Evolutionary conservation across 2,888 invertebrate genomes (phyloP), one percentile per base, ranked within the genome.

Genomic region (Bhutanitis thaidina): DNA sequence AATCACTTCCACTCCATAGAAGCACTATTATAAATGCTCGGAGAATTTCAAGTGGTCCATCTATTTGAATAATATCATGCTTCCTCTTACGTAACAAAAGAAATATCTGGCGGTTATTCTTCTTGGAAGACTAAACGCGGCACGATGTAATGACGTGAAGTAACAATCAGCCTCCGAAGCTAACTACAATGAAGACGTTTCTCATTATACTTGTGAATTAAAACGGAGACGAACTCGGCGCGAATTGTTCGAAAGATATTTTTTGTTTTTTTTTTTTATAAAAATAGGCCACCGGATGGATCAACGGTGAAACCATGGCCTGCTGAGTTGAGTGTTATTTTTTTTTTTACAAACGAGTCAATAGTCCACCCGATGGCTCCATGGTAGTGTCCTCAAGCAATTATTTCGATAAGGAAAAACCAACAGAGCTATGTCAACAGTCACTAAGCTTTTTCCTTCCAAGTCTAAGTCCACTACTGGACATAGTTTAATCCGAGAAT

Each of bases 61-160:
- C 43, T 52, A 43, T 52, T 52, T 52, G 47, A 52, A 52, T 52
- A 52, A 52, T 52, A 46, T 46, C 46, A 40, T 35, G 35, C 48
- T 48, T 35, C 44, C 30, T 20, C 37, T 47, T 52, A 30, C 47
- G 43, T 43, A 52, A 52, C 52, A 52, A 52, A 52, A 52, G 52
- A 47, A 47, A 52, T 43, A 46, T 35, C 51, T 14, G 4, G 37
- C 36, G 35, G 36, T 51, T 30, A 30, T 44, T 38, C 20, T 3
- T 30, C 1, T n/a, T n/a, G n/a, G 25, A 32, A 25, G 41, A 36
- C 41, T 49, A 36, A 50, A 45, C 34, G 37, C 7, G 39, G 39
- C 40, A 34, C 50, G 15, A 35, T 39, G 49, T 43, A 39, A n/a
- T 20, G 48, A 41, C 16, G 35, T 40, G 16, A 25, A 38, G 14